Evolutionary conservation across 2,888 invertebrate genomes (phyloP), one percentile per base, ranked within the genome.

Genomic region (Magallana nippona): DNA sequence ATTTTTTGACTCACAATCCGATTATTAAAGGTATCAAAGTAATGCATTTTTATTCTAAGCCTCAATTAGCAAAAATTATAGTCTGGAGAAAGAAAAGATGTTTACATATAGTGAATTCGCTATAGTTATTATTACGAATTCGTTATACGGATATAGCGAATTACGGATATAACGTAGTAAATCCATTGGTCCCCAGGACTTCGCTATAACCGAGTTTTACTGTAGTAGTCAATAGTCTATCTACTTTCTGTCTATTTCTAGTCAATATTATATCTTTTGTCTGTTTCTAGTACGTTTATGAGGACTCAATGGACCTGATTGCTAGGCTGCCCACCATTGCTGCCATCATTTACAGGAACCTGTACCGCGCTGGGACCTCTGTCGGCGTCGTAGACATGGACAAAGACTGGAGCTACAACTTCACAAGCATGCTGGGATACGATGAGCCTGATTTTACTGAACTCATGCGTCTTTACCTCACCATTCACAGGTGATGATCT

Each of bases 371-470:
- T 92, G 97, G 97, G 86, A 97, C 97, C 88, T 96, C 97, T 78
- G 97, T 98, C 89, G 97, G 97, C 78, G 97, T 97, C 82, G 98
- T 98, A 90, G 98, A 98, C 94, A 96, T 96, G 85, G 96, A 96
- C 94, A 97, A 97, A 94, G 98, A 99, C 95, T 98, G 98, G 98
- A 97, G 97, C 81, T 96, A 96, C 94, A 98, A 98, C 95, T 98
- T 98, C 95, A 96, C 97, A 88, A 87, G 89, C 63, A 98, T 98
- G 98, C 95, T 99, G 88, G 98, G 98, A 85, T 98, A 97, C 94
- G 95, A 95, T 83, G 96, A 97, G 93, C 95, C 96, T 2, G 93
- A 95, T 86, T 98, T 98, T 95, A 96, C 96, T 79, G 98, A 98
- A 94, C 96, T 98, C 82, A 96, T 98, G 97, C 95, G 98, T 84